Evolutionary conservation across 92 coral and sea anemone species (phyloP), one percentile per base, ranked within the genome.

Genomic region (Phenganax subtilis): DNA sequence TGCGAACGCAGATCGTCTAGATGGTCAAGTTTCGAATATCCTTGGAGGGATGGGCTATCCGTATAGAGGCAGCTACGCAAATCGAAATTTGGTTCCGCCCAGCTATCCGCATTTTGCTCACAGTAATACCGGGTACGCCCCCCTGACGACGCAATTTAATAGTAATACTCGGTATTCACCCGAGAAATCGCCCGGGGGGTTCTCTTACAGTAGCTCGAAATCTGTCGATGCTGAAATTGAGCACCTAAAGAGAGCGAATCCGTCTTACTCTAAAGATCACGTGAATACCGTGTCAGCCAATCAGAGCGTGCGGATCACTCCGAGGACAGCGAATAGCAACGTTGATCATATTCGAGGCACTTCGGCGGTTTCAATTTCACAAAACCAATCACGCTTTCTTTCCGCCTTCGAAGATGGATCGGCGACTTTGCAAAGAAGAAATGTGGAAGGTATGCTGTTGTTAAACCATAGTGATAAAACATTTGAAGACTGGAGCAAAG

Each of bases 291-390:
- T 61, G 15, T 44, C 72, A 10, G 58, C 57, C 72, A 61, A 37
- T 37, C 72, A 78, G 67, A 76, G 29, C 12, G 82, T 61, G 1
- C 82, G 72, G 56, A 52, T 78, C 67, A 78, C 56, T 78, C 82
- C 82, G 15, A 29, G 60, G 53, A 78, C 72, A 14, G 65, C 65
- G 52, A 57, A 60, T 37, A 60, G 81, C 68, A 62, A 16, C 16
- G 28, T 54, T 6, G 82, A 78, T 58, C 29, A 28, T 15, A 9
- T 62, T 51, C 72, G 82, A 12, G n/a, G 53, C 51, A 20, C 68
- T 20, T 20, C 68, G 20, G 71, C 52, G 16, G 54, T 64, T 15
- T 72, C 82, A 10, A 11, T 57, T 76, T 27, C 28, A 1, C 55
- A 71, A 37, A 78, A 14, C 28, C 25, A 20, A 20, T 25, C 67